phyloP scores from a whole-genome alignment of 2,113 vertebrate genomes.

The Cyanocitta stelleri region DNA sequence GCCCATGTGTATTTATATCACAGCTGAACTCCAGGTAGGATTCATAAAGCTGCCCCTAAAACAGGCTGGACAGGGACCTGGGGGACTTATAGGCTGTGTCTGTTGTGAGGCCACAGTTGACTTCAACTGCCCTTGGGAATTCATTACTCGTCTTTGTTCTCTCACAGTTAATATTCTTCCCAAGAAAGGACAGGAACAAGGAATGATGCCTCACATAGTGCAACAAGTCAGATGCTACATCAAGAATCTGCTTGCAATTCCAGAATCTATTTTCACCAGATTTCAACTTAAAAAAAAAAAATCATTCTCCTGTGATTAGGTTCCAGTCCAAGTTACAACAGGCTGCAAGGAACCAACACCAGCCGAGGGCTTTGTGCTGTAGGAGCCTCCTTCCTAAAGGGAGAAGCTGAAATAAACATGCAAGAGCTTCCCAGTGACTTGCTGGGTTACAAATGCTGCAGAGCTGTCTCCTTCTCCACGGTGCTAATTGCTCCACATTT shows the following conservation, averaged over 20 bases:
- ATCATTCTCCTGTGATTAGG: background rate
- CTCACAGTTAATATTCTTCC: background rate
- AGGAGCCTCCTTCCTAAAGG: too few relatives aligned
- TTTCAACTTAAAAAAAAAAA: background rate
- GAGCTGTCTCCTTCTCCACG: too few relatives aligned
- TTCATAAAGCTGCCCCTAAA: background rate
- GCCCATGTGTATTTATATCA: background rate
- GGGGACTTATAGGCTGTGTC: accelerated
- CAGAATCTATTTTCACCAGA: background rate
- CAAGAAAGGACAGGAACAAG: background rate
- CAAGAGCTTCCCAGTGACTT: too few relatives aligned
- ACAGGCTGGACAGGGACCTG: background rate
- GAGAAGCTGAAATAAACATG: too few relatives aligned
- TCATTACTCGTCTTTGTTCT: background rate
- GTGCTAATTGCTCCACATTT: too few relatives aligned
- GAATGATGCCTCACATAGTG: background rate
- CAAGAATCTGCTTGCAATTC: background rate
- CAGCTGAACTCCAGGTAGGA: background rate
- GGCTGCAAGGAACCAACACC: background rate
- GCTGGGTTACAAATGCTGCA: too few relatives aligned
- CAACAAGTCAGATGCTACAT: background rate
- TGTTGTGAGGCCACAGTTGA: background rate
- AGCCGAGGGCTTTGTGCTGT: too few relatives aligned
- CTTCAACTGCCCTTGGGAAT: background rate
- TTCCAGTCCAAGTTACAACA: background rate